These are phyloP conservation scores for Allophyes oxyacanthae DNA, from an alignment of 2,888 invertebrate species.

Conservation along the genomic window DNA sequence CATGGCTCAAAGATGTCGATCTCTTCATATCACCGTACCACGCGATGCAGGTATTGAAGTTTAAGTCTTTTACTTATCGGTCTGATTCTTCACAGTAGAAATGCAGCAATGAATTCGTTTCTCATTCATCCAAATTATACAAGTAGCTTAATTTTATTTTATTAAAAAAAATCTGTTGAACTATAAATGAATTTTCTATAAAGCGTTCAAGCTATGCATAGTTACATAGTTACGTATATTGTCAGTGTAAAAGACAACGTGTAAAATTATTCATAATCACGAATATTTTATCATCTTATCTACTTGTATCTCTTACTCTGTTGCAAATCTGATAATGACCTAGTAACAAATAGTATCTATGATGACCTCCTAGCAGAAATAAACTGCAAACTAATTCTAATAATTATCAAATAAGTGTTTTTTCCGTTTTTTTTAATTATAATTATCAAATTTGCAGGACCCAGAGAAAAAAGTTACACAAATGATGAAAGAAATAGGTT, in stretches of 20 bases:
- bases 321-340: conserved; percentile 2
- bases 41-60: conserved; percentile 39
- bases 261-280: background rate
- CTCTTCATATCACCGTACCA: conserved; percentile 50
- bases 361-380: background rate
- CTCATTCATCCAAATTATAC: no score
- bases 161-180: no score
- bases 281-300: conserved; percentile 17
- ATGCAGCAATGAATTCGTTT: no score
- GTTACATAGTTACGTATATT: background rate
- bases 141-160: no score
- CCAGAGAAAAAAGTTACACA: conserved; percentile 87
- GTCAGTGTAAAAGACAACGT: background rate
- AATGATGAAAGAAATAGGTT: conserved; percentile 88
- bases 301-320: conserved; percentile 1
- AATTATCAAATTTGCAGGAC: conserved; percentile 63
- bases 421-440: background rate
- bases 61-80: background rate
- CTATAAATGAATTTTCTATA: no score
- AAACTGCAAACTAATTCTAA: background rate
- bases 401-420: background rate
- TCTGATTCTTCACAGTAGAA: no score
- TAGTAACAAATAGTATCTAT: background rate
- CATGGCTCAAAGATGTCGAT: conserved; percentile 47
- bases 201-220: background rate